Evolutionary conservation across 1,140 invertebrate species (phyloP).

Genomic region (Paramacrobiotus metropolitanus): DNA sequence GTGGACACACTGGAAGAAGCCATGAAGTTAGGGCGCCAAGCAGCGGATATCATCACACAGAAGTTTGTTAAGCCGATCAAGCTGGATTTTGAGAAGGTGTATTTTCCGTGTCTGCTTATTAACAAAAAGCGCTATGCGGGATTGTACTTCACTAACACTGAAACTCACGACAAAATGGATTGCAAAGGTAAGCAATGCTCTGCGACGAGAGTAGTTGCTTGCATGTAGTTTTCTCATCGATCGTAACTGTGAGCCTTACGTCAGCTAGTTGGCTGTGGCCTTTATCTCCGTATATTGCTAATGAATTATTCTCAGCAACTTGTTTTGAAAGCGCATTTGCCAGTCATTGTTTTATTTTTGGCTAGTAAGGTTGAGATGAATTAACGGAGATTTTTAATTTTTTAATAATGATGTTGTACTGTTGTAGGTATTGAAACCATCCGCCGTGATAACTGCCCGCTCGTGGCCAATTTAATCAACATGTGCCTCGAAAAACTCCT

Average conservation of each 20-base stretch:
- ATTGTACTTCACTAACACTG: constrained; percentile 78
- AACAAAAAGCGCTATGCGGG: constrained; percentile 95
- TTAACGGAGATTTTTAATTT: neutral
- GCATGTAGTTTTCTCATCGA: too few species aligned
- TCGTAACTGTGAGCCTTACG: too few species aligned
- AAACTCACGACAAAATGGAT: constrained; percentile 99
- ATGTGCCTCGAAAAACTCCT: constrained; percentile 84
- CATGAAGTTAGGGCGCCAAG: constrained; percentile 84
- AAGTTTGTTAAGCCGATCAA: constrained; percentile 94
- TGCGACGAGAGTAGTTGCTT: too few species aligned
- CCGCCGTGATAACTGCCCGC: constrained; percentile 81
- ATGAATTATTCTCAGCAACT: too few species aligned
- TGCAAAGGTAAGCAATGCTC: constrained; percentile 64
- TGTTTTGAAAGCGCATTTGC: too few species aligned
- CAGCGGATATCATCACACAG: constrained; percentile 64
- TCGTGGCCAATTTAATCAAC: constrained; percentile 92
- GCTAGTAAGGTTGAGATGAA: too few species aligned
- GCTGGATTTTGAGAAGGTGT: constrained; percentile 98
- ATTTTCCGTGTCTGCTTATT: constrained; percentile 92
- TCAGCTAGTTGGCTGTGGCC: too few species aligned
- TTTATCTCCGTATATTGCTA: too few species aligned
- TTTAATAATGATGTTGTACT: neutral
- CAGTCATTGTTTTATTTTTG: neutral
- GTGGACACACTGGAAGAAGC: constrained; percentile 67
- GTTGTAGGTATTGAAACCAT: constrained; percentile 70